Evolutionary conservation across 2,113 vertebrate species (phyloP), one percentile per base, ranked within the genome.

Genomic region (Alces alces): DNA sequence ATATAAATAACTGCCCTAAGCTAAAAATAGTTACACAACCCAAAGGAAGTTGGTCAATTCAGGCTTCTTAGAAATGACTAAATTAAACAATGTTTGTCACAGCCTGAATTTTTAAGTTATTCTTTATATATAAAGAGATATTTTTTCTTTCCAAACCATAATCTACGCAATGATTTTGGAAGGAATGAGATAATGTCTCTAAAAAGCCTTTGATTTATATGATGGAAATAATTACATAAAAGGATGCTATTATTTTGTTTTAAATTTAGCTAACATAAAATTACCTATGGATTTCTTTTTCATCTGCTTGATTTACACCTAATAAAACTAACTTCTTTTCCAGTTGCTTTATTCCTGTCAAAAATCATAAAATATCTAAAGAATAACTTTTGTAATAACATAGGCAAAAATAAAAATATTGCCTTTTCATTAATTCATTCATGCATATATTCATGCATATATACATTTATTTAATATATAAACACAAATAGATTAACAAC

Each of bases 11-110:
- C 87, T 95, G 10, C 14, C 28, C 17, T 95, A 87, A 16, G 52
- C 84, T 96, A 97, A 96, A 98, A 96, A 98, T 96, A 96, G 92
- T 85, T 79, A 92, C 45, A 36, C 43, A 93, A 90, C 66, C 47
- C 64, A 95, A 85, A 96, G 90, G 64, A 96, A 94, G 45, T 82
- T 92, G 60, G 76, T 47, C 21, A 86, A 89, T 82, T 95, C 36
- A 86, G 87, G 39, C 76, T 96, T 60, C 76, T 96, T 66, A 85
- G 36, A 91, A 96, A 96, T 92, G 19, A 96, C 64, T 96, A 96
- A 98, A 87, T 87, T 79, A 58, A 96, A 89, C 45, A 96, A 52
- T 92, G 3, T 93, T 93, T 89, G 58, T 94, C 45, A 80, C 1
- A 92, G 33, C 6, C 58, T 96, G 33, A 91, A 78, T 92, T 95